Evolutionary conservation across 1,140 invertebrate genomes (phyloP).

Genomic region (Leptestheria dahalacensis): DNA sequence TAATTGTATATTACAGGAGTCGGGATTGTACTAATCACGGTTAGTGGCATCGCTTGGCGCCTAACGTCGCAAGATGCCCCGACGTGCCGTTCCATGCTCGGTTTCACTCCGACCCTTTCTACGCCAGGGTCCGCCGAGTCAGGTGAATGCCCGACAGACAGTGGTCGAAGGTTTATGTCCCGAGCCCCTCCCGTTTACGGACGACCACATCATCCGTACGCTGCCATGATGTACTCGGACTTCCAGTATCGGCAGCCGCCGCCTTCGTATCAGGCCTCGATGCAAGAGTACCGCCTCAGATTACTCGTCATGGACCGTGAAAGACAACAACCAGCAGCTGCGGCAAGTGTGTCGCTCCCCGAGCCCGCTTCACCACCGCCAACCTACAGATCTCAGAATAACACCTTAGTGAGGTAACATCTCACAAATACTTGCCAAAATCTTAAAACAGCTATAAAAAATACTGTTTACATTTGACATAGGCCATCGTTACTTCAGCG

Average conservation of each 20-base stretch:
- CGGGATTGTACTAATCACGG: constrained; percentile 74
- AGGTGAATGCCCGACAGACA: constrained; percentile 30
- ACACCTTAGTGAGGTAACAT: constrained; percentile 36
- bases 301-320: constrained; percentile 64
- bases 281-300: constrained; percentile 83
- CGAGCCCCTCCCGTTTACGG: constrained; percentile 52
- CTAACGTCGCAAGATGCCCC: constrained; percentile 53
- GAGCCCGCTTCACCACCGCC: constrained; percentile 55
- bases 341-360: constrained; percentile 18
- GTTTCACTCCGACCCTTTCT: constrained; percentile 31
- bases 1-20: constrained; percentile 45
- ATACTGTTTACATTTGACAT: not conserved
- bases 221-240: constrained; percentile 88
- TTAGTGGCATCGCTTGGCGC: constrained; percentile 78
- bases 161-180: constrained; percentile 44
- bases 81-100: constrained; percentile 45
- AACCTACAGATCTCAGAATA: constrained; percentile 62
- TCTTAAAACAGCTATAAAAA: not conserved
- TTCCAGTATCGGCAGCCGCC: constrained; percentile 85
- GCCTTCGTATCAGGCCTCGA: constrained; percentile 82
- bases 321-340: constrained; percentile 19
- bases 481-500: constrained; percentile 21
- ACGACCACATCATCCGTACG: constrained; percentile 69
- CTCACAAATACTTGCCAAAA: too few species aligned
- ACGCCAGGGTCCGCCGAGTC: constrained; percentile 29